Conservation (phyloP, 2,797 vertebrate species). For the Allobates femoralis region DNA sequence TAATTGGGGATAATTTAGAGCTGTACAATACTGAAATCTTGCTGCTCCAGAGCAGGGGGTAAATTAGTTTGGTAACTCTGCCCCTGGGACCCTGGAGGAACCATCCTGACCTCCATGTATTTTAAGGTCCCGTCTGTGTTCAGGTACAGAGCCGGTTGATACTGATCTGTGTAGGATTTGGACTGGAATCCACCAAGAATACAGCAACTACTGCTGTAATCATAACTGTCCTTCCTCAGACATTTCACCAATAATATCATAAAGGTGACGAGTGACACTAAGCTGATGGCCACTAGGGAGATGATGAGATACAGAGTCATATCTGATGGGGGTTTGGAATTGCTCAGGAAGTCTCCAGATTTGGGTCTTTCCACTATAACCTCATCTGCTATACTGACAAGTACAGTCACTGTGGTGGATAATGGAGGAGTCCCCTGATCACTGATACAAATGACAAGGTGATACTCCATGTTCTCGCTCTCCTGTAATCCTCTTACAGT, state of each 20-base stretch:
- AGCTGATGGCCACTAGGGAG: constrained; percentile 41
- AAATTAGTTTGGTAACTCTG: too few species aligned
- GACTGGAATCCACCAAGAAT: constrained; percentile 4
- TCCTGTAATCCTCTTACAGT: constrained; percentile 20
- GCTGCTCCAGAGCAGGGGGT: too few species aligned
- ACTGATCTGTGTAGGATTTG: constrained; percentile 27
- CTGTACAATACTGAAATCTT: too few species aligned
- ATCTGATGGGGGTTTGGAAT: constrained; percentile 34
- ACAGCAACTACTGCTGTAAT: constrained; percentile 15
- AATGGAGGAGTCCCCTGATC: constrained; percentile 42
- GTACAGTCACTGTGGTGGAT: constrained; percentile 35
- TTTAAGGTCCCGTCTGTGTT: constrained; percentile 41
- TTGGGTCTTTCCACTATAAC: constrained; percentile 4
- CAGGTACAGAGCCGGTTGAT: constrained; percentile 29
- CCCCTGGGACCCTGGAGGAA: neutral
- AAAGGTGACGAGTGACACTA: constrained; percentile 42
- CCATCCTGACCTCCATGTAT: constrained; percentile 38
- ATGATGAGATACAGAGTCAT: constrained; percentile 41
- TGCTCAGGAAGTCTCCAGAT: neutral
- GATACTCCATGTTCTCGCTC: constrained; percentile 7
- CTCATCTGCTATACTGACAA: constrained; percentile 18
- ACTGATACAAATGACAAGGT: constrained; percentile 38
- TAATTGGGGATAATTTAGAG: too few species aligned
- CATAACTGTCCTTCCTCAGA: constrained; percentile 29
- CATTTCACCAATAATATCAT: too few species aligned